These are phyloP conservation scores for Pelochelys cantorii DNA, from an alignment of 2,797 vertebrate genomes.

Conservation along the genomic window DNA sequence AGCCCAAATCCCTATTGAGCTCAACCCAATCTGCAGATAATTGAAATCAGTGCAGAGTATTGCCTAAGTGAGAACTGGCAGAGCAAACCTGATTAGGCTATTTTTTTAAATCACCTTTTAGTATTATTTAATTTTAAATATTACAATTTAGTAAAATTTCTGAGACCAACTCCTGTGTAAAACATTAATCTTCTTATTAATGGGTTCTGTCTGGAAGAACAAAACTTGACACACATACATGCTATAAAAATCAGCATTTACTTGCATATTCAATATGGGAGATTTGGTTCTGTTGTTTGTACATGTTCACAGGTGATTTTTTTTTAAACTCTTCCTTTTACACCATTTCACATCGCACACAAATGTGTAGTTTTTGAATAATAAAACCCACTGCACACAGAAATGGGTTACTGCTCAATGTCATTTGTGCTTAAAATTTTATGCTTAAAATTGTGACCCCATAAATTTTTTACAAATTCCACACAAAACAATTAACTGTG, in stretches of 20 bases:
- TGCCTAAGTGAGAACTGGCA: slow-evolving; percentile 51
- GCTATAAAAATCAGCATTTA: slow-evolving; percentile 20
- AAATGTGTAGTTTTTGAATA: not conserved
- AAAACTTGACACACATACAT: slow-evolving; percentile 25
- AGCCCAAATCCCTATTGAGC: slow-evolving; percentile 52
- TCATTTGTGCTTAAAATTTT: not conserved
- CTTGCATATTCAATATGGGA: not conserved
- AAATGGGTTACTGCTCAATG: not conserved
- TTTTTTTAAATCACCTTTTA: slow-evolving; percentile 1
- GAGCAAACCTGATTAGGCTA: slow-evolving; percentile 60
- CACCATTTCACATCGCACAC: not conserved
- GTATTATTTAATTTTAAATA: slow-evolving; percentile 68
- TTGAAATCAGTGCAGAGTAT: slow-evolving; percentile 64
- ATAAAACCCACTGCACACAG: not conserved
- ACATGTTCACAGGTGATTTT: slow-evolving; percentile 42
- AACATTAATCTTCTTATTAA: slow-evolving; percentile 66
- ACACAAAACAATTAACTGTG: not conserved
- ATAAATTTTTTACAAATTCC: not conserved
- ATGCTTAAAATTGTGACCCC: not conserved
- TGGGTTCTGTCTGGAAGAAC: slow-evolving; percentile 54
- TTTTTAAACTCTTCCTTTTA: not conserved
- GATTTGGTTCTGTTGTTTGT: not conserved
- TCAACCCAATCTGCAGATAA: slow-evolving; percentile 67
- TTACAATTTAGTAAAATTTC: slow-evolving; percentile 63
- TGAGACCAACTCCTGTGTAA: slow-evolving; percentile 60